Evolutionary conservation across 2,113 vertebrate genomes (phyloP), one percentile per base, ranked within the genome.

Genomic region (Nettapus auritus): DNA sequence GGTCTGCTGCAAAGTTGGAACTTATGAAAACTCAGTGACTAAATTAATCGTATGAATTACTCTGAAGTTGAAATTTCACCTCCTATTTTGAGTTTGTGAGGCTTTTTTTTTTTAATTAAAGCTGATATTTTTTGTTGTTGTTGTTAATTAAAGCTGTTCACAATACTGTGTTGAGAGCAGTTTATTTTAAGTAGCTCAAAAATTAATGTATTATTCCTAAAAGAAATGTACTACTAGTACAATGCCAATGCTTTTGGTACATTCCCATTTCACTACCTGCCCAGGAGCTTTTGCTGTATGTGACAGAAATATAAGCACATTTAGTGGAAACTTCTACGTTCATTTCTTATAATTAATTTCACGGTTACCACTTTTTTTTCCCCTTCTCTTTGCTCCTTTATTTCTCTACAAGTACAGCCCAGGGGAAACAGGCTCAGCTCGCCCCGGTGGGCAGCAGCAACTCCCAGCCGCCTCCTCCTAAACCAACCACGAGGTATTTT

Each of bases 221-320:
- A 70, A 11, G 2, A 31, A 38, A 0, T 25, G 44, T 33, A 36
- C 33, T 38, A 48, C 29, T 36, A 59, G 25, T 21, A 67, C 11
- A 82, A 29, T 9, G 22, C 36, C 36, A 89, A 62, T 23, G 2
- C 23, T 73, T 28, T 9, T 3, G 52, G 3, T 10, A 60, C 26
- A 12, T 20, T 48, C 9, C 21, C 29, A 40, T 29, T 29, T 57
- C 11, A 4, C 26, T 18, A 21, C 21, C 21, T 21, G 60, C 31
- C 40, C 17, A 75, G 20, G 7, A 78, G 28, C 16, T 34, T n/a
- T 28, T 33, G 14, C 4, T 2, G 2, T 2, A 9, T 0, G 13
- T 0, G 2, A 17, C 64, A 74, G 25, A 55, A 75, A 15, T 1
- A 11, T 42, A 17, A 4, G 6, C 0, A 33, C 3, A 29, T 0